Percentiles rank a stretch among this genome's conserved stretches.
Conservation (phyloP, 2,797 vertebrate genomes). For the Galaxias olidus region DNA sequence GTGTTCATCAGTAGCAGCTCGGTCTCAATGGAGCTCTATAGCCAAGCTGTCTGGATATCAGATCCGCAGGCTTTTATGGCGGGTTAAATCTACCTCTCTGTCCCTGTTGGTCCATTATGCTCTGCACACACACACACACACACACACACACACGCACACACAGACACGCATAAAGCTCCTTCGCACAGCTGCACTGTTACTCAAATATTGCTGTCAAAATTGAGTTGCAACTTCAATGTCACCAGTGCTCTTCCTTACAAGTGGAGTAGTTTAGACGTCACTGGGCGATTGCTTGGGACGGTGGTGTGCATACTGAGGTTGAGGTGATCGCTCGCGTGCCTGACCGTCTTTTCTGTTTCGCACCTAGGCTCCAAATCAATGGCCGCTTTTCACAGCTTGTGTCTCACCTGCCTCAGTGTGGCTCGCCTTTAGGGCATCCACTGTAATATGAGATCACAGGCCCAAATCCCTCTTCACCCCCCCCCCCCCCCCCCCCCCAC, state of each 20-base stretch:
- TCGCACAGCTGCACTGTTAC: background rate
- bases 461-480: no score
- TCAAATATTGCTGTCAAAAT: background rate
- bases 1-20: conserved; percentile 6
- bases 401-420: conserved; percentile 12
- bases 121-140: conserved; percentile 10
- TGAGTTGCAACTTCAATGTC: no score
- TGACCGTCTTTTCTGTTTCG: background rate
- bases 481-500: background rate
- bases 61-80: conserved; percentile 21
- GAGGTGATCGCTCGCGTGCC: no score
- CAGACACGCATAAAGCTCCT: conserved; percentile 5
- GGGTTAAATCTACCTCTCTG: conserved; percentile 40
- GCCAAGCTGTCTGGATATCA: conserved; percentile 6
- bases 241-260: no score
- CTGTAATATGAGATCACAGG: background rate
- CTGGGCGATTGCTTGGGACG: no score
- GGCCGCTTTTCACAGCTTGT: background rate
- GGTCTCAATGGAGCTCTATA: conserved; percentile 12
- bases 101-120: conserved; percentile 32
- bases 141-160: conserved; percentile 12
- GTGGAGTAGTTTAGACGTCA: no score
- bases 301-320: no score
- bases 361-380: background rate
- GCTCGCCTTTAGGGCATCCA: background rate